Conservation (phyloP, 2,888 invertebrate species). For the Argyresthia albistria region DNA sequence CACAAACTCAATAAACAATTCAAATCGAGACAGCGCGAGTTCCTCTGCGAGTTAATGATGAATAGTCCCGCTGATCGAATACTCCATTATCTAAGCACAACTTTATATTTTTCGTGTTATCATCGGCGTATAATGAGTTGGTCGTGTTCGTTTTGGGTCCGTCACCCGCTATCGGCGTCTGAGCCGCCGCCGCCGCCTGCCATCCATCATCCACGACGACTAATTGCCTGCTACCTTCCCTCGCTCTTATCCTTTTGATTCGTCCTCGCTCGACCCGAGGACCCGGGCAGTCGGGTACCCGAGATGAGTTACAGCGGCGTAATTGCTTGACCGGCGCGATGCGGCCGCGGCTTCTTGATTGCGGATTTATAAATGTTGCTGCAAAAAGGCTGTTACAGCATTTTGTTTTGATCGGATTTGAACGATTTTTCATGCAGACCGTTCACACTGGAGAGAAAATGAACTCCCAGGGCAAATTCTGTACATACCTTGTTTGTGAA, state of each 20-base stretch:
- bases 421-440: too few relatives aligned
- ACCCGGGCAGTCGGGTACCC: slow-evolving; percentile 11
- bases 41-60: slow-evolving; percentile 1
- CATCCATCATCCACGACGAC: slow-evolving; percentile 65
- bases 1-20: neutral
- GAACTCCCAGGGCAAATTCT: too few relatives aligned
- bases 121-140: slow-evolving; percentile 65
- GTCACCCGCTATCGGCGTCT: slow-evolving; percentile 38
- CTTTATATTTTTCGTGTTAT: slow-evolving; percentile 29
- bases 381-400: slow-evolving; percentile 24
- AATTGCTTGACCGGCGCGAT: slow-evolving; percentile 44
- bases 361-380: slow-evolving; percentile 34
- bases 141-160: slow-evolving; percentile 58
- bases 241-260: slow-evolving; percentile 63
- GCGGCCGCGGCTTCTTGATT: slow-evolving; percentile 32
- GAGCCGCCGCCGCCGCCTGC: slow-evolving; percentile 14
- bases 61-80: slow-evolving; percentile 1
- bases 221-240: slow-evolving; percentile 68
- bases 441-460: too few relatives aligned
- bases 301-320: slow-evolving; percentile 39
- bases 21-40: neutral
- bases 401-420: neutral
- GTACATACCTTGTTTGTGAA: too few relatives aligned
- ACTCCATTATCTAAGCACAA: slow-evolving; percentile 4
- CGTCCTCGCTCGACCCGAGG: slow-evolving; percentile 51